These are phyloP conservation scores for Entomobrya multifasciata DNA, from an alignment of 2,888 invertebrate species.

Conservation along the genomic window DNA sequence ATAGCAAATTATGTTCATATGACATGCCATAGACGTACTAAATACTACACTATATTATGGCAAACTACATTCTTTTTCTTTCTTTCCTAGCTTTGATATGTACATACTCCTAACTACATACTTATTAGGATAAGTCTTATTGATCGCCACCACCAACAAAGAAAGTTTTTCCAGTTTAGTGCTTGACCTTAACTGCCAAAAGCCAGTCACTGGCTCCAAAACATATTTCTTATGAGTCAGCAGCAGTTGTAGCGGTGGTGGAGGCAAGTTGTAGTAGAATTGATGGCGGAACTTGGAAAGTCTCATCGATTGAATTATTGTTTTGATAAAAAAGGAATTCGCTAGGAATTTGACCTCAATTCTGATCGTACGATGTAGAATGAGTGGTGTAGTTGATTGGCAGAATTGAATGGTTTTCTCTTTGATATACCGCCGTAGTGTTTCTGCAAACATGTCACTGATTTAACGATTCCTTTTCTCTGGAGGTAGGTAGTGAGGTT, in stretches of 20 bases:
- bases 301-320: constrained; percentile 42
- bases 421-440: no score
- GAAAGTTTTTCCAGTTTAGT: constrained; percentile 20
- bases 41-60: no score
- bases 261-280: background rate
- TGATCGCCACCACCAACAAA: constrained; percentile 9
- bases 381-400: constrained; percentile 20
- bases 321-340: constrained; percentile 25
- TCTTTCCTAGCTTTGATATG: background rate
- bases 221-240: constrained; percentile 8
- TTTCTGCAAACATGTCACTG: background rate
- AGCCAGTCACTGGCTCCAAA: constrained; percentile 28
- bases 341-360: constrained; percentile 45
- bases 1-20: no score
- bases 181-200: constrained; percentile 51
- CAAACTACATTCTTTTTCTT: background rate
- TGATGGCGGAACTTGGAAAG: constrained; percentile 6
- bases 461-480: background rate
- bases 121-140: constrained; percentile 3
- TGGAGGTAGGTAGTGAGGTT: no score
- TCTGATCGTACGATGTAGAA: constrained; percentile 4
- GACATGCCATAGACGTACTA: no score
- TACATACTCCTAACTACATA: background rate
- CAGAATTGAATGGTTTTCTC: background rate
- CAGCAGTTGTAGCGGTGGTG: no score